These are phyloP conservation scores for Turdus rufiventris DNA, from an alignment of 2,113 vertebrate genomes.

Conservation along the genomic window DNA sequence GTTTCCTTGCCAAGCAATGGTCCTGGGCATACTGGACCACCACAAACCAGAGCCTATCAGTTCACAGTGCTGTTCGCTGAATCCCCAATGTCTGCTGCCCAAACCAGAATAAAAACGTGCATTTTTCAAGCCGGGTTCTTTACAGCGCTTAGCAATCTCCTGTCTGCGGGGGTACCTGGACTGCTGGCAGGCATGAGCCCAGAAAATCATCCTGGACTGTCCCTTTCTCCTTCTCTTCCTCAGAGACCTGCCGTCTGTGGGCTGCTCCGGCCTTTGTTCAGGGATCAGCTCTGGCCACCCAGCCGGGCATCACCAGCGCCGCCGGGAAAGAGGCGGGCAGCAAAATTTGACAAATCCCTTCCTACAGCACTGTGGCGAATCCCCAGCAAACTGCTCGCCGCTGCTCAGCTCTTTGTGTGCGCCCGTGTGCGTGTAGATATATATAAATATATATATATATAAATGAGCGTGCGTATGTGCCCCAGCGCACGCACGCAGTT, in stretches of 20 bases:
- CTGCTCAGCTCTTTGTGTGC: slow-evolving; percentile 28
- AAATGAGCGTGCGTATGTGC: slow-evolving; percentile 4
- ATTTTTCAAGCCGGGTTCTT: neutral
- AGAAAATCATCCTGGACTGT: neutral
- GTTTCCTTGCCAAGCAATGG: neutral
- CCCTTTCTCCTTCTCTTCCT: neutral
- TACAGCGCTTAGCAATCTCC: neutral
- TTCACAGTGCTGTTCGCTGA: neutral
- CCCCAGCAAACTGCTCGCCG: neutral
- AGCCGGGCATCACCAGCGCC: neutral
- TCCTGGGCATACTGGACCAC: accelerated
- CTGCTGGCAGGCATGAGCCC: neutral
- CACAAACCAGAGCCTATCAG: neutral
- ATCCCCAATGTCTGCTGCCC: neutral
- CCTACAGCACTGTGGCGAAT: neutral
- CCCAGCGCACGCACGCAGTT: slow-evolving; percentile 1
- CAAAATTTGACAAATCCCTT: neutral
- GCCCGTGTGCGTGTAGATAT: too few species aligned
- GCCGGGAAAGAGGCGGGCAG: neutral
- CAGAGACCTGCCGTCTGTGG: accelerated
- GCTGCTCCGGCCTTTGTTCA: neutral
- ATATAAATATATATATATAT: neutral
- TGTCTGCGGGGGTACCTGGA: neutral
- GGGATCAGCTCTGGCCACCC: neutral
- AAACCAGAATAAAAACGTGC: neutral